Conservation (phyloP, 2,797 vertebrate species). For the Kryptolebias ocellatus region DNA sequence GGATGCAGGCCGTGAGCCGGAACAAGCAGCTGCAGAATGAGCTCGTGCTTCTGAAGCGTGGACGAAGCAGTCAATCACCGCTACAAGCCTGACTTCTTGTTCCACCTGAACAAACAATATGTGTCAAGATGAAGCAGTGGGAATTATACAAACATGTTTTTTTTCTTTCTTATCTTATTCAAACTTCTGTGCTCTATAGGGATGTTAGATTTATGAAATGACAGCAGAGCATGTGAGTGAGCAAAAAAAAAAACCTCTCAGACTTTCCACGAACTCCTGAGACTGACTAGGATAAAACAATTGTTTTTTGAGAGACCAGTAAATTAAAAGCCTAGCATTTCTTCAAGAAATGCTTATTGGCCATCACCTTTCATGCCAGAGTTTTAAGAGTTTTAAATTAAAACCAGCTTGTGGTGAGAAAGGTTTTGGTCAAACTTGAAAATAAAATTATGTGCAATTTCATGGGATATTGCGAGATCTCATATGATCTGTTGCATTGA, state of each 20-base stretch:
- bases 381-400: no score
- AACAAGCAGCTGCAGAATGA: conserved; percentile 9
- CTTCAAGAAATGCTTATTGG: no score
- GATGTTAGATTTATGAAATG: conserved; percentile 19
- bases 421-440: no score
- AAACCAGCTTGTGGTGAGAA: no score
- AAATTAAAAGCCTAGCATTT: no score
- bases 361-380: no score
- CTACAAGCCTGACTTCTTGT: conserved; percentile 5
- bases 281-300: conserved; percentile 55
- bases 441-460: no score
- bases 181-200: conserved; percentile 15
- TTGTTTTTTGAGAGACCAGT: neutral
- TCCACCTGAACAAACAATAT: conserved; percentile 4
- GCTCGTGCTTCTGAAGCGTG: neutral
- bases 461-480: no score
- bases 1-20: conserved; percentile 4
- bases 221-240: conserved; percentile 26
- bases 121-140: conserved; percentile 8
- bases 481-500: no score
- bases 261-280: conserved; percentile 20
- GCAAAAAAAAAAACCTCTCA: conserved; percentile 7
- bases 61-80: conserved; percentile 13
- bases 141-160: conserved; percentile 3
- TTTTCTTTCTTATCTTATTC: neutral